Conservation (phyloP, 1,140 invertebrate species). For the Patella vulgata region DNA sequence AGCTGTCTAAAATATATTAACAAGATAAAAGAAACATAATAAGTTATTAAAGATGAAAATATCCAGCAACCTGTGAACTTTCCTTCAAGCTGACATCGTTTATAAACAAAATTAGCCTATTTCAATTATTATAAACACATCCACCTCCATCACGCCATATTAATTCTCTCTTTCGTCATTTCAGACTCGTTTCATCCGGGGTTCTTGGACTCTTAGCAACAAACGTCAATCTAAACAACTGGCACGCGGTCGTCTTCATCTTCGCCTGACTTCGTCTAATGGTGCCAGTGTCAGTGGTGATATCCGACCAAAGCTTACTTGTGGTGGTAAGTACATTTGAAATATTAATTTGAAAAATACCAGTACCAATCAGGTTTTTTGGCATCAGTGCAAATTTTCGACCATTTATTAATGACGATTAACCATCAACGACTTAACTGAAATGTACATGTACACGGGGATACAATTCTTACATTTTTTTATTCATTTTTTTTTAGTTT, state of each 20-base stretch:
- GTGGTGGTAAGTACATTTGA: slow-evolving; percentile 20
- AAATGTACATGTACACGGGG: too few species aligned
- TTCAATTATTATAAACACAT: too few species aligned
- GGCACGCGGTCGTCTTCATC: slow-evolving; percentile 27
- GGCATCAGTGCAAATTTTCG: too few species aligned
- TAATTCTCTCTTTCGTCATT: neutral
- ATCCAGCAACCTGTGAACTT: too few species aligned
- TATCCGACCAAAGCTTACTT: slow-evolving; percentile 21
- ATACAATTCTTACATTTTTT: too few species aligned
- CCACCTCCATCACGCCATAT: too few species aligned
- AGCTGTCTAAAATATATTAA: neutral
- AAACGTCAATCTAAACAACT: slow-evolving; percentile 26
- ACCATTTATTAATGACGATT: too few species aligned
- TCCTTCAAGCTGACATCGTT: too few species aligned
- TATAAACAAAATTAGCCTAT: neutral
- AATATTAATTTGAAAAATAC: neutral
- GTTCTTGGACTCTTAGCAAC: slow-evolving; percentile 25
- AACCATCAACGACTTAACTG: too few species aligned
- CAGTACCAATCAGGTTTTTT: too few species aligned
- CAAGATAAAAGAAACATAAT: too few species aligned
- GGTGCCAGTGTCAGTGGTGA: slow-evolving; percentile 20
- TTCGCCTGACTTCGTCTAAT: slow-evolving; percentile 24
- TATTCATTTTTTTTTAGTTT: slow-evolving; percentile 15
- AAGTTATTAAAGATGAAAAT: too few species aligned
- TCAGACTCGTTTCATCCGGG: slow-evolving; percentile 21